Base-by-base conservation (phyloP, 1,140 invertebrate species). In the Asbolus verrucosus region DNA sequence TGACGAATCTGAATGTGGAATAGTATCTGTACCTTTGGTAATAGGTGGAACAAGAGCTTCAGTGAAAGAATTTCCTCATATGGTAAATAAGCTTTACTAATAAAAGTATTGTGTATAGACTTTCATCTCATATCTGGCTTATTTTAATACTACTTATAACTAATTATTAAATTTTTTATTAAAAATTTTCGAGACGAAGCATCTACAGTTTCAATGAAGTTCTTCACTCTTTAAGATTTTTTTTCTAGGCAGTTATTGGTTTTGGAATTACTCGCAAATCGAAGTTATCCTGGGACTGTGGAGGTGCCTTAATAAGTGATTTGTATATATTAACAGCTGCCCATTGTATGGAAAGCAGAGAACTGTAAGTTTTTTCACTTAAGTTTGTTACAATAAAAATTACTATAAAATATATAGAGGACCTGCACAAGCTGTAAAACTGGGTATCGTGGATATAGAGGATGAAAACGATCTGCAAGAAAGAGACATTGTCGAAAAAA, bases 31-130 rank as follows among this genome's bases (percentile, higher is more conserved):
- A 11, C 59, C 60, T 31, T 50, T 69, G 50, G 82, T 85, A 9
- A 71, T 84, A 2, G 83, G 84, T 8, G 83, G 84, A 5, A 76
- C 36, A 0, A 77, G 74, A 59, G 80, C 83, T 2, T 67, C 74
- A 0, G 65, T 77, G 0, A 82, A 78, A 60, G 81, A 83, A 77
- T 84, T 83, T 65, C 83, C 83, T 2, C 83, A 84, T 19, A 84
- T 84, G 82, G 81, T 76, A 43, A 70, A n/a, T n/a, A n/a, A n/a
- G n/a, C n/a, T n/a, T n/a, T n/a, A n/a, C n/a, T n/a, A n/a, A n/a
- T n/a, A n/a, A n/a, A n/a, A n/a, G n/a, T n/a, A n/a, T n/a, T n/a
- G n/a, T n/a, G n/a, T n/a, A n/a, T n/a, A n/a, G n/a, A n/a, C n/a
- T n/a, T n/a, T n/a, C n/a, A n/a, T n/a, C n/a, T n/a, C n/a, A n/a